Base-by-base conservation (phyloP, 2,888 invertebrate genomes). In the Drosophila falleni region DNA sequence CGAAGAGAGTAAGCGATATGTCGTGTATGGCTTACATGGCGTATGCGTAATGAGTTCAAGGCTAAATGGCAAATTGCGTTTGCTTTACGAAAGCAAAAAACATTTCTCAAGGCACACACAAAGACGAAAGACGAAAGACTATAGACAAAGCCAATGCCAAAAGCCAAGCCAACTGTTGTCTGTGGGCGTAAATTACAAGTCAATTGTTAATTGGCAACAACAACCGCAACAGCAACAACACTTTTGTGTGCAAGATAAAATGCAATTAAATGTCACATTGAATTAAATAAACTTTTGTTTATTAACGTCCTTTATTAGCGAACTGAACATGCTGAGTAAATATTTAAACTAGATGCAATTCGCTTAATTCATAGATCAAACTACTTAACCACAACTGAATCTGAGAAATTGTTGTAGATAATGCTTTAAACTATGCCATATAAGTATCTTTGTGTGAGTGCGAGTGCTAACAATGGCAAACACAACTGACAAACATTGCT, bases 11-110 rank as follows among this genome's bases (percentile, higher is more conserved):
- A 42, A 37, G 42, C 42, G 71, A 50, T 55, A 55, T 50, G 60
- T 47, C 19, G 42, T 46, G 54, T 51, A 15, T 46, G 53, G 54
- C 72, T 49, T 62, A 87, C 79, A 78, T 64, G 83, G 65, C 80
- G 90, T 82, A 86, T 84, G 75, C 84, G 75, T 86, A 86, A 89
- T 87, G 81, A 89, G 89, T 75, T 83, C 81, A 89, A 83, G 90
- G 89, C 81, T 63, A 64, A 65, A 56, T 59, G 65, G 65, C 65
- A 85, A 73, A 75, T 59, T 69, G 63, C 82, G 66, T 70, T 70
- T 75, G 53, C 58, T 69, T 69, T 58, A 55, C 58, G 49, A 31
- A 37, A 54, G 72, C 53, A 49, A 53, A 72, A 68, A 49, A 15
- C 26, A 47, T 51, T 37, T 39, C 63, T 46, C 63, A 59, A 49